Base-by-base conservation (phyloP, 2,888 invertebrate genomes). In the Hirtodrosophila confusa region DNA sequence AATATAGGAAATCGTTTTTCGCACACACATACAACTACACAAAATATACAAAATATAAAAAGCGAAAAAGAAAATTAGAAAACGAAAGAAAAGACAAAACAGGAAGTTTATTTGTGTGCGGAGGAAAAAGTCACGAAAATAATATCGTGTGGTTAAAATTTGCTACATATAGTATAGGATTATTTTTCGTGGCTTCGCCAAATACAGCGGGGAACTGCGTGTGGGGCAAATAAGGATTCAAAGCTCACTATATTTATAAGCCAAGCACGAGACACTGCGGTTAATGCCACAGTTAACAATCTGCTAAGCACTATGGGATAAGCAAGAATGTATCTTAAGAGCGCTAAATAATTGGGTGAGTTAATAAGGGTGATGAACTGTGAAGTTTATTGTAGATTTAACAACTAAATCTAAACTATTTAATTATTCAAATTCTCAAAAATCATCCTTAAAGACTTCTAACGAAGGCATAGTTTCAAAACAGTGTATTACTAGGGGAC, bases 1-100 rank as follows among this genome's bases (percentile, higher is more conserved):
- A 90, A 90, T 90, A 88, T 86, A 89, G 90, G 90, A 90, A 90
- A 90, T 90, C 90, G 89, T 89, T 90, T 90, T 83, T 89, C 83
- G 84, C 41, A 44, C 37, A 49, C 6, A 66, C 49, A 66, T 44
- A 48, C 50, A 48, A 37, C 41, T 35, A 50, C 37, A 9, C 31
- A 50, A 29, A 29, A 57, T n/a, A n/a, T n/a, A n/a, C n/a, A n/a
- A n/a, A n/a, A n/a, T n/a, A n/a, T n/a, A 51, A 51, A 62, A 49
- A 53, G 39, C 11, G 41, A 50, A 7, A 10, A 29, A 11, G 24
- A 53, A 47, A 54, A 31, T n/a, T 9, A 29, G 39, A 45, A 55
- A 24, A 43, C 29, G 23, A 56, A 35, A 41, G 56, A 37, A 63
- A 61, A 69, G 61, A 69, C 70, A 72, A 79, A 80, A 75, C 87